A percentile compares a stretch with the other conserved stretches of the same genome.
phyloP scores from a whole-genome alignment of 2,113 vertebrate genomes.

The Tringa solitaria region DNA sequence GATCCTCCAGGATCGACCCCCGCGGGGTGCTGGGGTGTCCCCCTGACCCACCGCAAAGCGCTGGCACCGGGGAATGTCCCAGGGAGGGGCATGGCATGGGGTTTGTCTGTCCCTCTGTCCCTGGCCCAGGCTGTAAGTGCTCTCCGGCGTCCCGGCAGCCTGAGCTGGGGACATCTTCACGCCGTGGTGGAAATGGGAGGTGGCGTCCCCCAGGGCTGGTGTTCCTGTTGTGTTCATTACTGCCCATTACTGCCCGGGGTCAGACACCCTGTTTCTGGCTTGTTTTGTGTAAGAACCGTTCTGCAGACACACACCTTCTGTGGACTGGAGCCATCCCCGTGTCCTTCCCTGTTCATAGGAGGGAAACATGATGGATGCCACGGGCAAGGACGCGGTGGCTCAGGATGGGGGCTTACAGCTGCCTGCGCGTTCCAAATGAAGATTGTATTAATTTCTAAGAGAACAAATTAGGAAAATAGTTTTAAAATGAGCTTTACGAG shows the following conservation, averaged over 20 bases:
- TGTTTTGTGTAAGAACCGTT: neutral
- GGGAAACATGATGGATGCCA: accelerated
- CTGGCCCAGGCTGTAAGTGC: neutral
- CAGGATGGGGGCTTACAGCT: neutral
- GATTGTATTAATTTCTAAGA: neutral
- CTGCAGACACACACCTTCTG: neutral
- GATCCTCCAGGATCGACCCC: neutral
- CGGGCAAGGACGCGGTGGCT: neutral
- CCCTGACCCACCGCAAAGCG: neutral
- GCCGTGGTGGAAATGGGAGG: neutral
- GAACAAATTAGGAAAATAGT: neutral
- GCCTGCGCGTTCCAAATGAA: neutral
- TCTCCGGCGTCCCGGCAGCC: neutral
- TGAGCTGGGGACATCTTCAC: neutral
- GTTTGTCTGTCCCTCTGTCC: neutral
- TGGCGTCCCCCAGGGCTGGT: neutral
- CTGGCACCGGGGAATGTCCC: accelerated
- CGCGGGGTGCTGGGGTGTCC: too few species aligned
- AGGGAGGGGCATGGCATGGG: accelerated
- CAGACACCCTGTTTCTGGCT: neutral
- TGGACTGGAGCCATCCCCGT: neutral
- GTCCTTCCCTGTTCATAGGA: neutral
- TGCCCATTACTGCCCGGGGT: neutral
- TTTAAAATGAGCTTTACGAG: neutral
- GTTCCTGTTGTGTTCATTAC: neutral